A percentile compares a stretch with the other conserved stretches of the same genome.
Evolutionary conservation across 1,140 invertebrate species (phyloP).

Genomic region (Teleopsis dalmanni): DNA sequence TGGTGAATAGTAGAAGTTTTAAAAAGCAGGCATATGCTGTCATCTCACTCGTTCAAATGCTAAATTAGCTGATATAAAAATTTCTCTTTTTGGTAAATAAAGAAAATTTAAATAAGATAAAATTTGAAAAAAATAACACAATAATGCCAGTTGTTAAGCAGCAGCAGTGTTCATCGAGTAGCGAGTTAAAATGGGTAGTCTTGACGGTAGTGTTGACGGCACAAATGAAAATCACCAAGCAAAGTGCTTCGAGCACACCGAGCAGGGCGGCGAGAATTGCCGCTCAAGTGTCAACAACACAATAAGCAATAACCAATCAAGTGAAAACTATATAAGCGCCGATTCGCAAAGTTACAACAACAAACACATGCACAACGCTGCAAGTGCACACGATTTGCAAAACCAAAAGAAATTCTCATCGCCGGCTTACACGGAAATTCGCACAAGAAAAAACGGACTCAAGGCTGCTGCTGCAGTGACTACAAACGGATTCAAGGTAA

Average conservation of each 20-base stretch:
- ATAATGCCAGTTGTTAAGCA: not conserved
- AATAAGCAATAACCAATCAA: constrained; percentile 8
- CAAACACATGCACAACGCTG: too few relatives aligned
- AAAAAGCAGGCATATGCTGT: too few relatives aligned
- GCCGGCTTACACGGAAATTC: constrained; percentile 34
- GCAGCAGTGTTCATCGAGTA: not conserved
- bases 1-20: too few relatives aligned
- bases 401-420: constrained; percentile 29
- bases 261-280: too few relatives aligned
- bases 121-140: not conserved
- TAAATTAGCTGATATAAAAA: too few relatives aligned
- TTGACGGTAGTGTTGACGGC: constrained; percentile 1
- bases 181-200: constrained; percentile 10
- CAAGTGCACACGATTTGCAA: too few relatives aligned
- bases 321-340: constrained; percentile 16
- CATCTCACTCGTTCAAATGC: too few relatives aligned
- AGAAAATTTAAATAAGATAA: too few relatives aligned
- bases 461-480: constrained; percentile 16
- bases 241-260: too few relatives aligned
- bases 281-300: too few relatives aligned
- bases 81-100: too few relatives aligned
- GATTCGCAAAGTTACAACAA: too few relatives aligned
- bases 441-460: constrained; percentile 25
- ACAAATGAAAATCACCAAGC: constrained; percentile 4
- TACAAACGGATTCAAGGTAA: constrained; percentile 27